Base-by-base conservation (phyloP, 2,797 vertebrate species). In the Pelodytes ibericus region DNA sequence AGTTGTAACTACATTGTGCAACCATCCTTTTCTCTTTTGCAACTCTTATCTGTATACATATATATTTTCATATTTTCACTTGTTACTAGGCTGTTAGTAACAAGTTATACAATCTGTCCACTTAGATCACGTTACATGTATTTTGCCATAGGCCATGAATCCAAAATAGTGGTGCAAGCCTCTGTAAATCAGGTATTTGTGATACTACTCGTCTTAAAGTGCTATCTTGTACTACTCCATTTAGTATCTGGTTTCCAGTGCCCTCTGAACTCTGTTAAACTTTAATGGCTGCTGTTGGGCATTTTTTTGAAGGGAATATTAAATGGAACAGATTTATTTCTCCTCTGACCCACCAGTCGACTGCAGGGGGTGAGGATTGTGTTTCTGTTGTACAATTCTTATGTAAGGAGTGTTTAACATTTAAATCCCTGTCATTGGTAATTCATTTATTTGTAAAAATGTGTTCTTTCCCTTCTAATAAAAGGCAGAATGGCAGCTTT, bases 271-370 rank as follows among this genome's bases (percentile, higher is more conserved):
- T 16, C 56, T 18, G 56, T 58, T 58, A 58, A 58, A 58, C 56
- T 58, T 58, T 58, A 26, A 58, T 58, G 49, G n/a, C n/a, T 53
- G 25, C 62, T 75, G 36, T 77, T 31, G 8, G 10, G 27, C 67
- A 20, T 53, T 39, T 81, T 78, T 75, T 63, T 78, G 25, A 72
- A 79, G 70, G 69, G 36, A 39, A 60, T 84, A 82, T 33, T 22
- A 69, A 84, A 78, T 80, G 79, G 80, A 87, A 70, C 75, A 80
- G 72, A 81, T 82, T 86, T 86, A 84, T 87, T 88, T 86, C 60
- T 82, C 1, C 56, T 80, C 79, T 70, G 83, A 71, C 20, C 13
- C 41, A 10, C 41, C 41, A 13, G 41, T 0, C 41, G 13, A 44
- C 33, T 13, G 49, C 49, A 53, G 49, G 49, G 49, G 49, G 49